Evolutionary conservation across 2,888 invertebrate genomes (phyloP), one percentile per base, ranked within the genome.

Genomic region (Hemistola chrysoprasaria): DNA sequence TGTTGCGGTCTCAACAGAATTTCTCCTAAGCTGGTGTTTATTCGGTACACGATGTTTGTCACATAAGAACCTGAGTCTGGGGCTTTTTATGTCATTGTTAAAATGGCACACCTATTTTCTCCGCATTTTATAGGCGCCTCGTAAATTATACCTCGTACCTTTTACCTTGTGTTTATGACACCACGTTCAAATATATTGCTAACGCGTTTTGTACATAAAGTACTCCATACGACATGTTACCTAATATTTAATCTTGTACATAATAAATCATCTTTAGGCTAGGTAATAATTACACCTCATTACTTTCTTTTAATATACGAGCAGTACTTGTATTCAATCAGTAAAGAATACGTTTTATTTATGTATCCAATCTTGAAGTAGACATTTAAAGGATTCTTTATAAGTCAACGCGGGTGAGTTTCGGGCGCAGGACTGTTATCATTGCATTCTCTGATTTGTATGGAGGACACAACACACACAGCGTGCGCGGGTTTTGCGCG

Each of bases 81-180:
- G 33, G 42, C 37, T 55, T 58, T 67, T 67, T 66, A 71, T 55
- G 55, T 52, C 62, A 62, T 52, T 66, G 64, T 65, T 61, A 60
- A 64, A 69, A 64, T 62, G 59, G 57, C 62, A 55, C 56, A 57
- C 59, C 60, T 59, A 67, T 62, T 66, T 66, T 62, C 58, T 55
- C 50, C 45, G 30, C 42, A 34, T 39, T 58, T 68, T 67, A 69
- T 65, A 55, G 55, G 49, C 47, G 11, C 50, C 49, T 68, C 66
- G 68, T 77, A 69, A 73, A 74, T 69, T 60, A 66, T 60, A 53
- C 48, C 44, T 43, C 16, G 16, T 16, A 4, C 16, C n/a, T 16
- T 58, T 52, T 48, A 53, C 50, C 59, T 58, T 56, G 51, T 48
- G 36, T 70, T 73, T 69, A 69, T 65, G 59, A 62, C 46, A 54